These are phyloP conservation scores for Calosoma granatense DNA, from an alignment of 1,140 invertebrate genomes.

Conservation along the genomic window DNA sequence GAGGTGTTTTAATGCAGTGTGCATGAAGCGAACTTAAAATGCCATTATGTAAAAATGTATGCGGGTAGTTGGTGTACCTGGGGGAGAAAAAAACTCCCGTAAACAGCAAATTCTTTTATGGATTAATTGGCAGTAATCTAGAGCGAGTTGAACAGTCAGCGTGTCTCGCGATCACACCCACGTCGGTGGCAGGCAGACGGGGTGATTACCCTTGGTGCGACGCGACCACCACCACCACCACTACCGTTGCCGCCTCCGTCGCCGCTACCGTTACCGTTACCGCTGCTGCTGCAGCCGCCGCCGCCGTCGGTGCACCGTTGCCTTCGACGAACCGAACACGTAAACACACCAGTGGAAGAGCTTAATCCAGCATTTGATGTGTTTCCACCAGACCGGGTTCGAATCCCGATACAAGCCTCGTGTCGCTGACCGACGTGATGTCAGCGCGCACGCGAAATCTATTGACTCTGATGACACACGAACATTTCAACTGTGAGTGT, in stretches of 20 bases:
- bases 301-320: neutral
- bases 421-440: constrained; percentile 1
- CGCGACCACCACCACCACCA: neutral
- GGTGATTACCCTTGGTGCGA: neutral
- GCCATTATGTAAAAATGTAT: no score
- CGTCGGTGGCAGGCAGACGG: neutral
- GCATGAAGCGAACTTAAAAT: no score
- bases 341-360: neutral
- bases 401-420: neutral
- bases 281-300: no score
- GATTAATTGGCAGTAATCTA: neutral
- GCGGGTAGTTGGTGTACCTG: no score
- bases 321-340: neutral
- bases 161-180: neutral
- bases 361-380: constrained; percentile 6
- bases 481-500: no score
- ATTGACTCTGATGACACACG: neutral
- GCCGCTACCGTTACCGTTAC: no score
- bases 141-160: neutral
- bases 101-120: no score
- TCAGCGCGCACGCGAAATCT: neutral
- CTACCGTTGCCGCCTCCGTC: neutral
- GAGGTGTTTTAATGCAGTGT: no score
- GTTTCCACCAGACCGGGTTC: neutral
- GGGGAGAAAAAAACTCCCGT: no score